Base-by-base conservation (phyloP, 2,797 vertebrate genomes). In the Galago senegalensis region DNA sequence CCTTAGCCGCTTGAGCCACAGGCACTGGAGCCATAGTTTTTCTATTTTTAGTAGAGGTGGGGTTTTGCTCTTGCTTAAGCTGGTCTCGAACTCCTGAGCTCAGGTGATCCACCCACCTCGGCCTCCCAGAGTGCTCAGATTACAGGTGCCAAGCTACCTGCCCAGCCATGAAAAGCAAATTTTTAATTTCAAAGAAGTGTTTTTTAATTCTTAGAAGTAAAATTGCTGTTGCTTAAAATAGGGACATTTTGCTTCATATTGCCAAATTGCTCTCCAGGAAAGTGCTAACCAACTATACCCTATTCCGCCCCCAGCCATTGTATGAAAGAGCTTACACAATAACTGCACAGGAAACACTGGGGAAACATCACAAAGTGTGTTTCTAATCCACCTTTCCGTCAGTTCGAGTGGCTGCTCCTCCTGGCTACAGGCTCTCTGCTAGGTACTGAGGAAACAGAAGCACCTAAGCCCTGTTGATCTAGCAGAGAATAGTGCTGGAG, bases 201-300 rank as follows among this genome's bases (percentile, higher is more conserved):
- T 67, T 67, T 18, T 69, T 34, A 77, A 82, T 80, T 69, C 37
- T 18, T 85, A 70, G 58, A 88, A 86, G 58, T 88, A 89, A 82
- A 94, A 72, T 23, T 77, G 37, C 25, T 83, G 7, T 92, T 60
- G 13, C 7, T 31, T 29, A 79, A 20, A 13, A 6, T 82, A 29
- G 87, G 58, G 87, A 72, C 43, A 53, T 18, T 69, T 88, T 75
- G 3, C 40, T 40, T 17, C 20, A 13, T 25, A 58, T 13, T 86
- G 34, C 31, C 56, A 63, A 83, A 23, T 40, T 12, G 10, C 11
- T 12, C 37, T 84, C 61, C 77, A 73, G 37, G 58, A 77, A 76
- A 73, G 61, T 12, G 81, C 7, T n/a, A 60, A 86, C 21, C 29
- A 56, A 56, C 14, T 67, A 37, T 2, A 34, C 11, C 10, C n/a